These are phyloP conservation scores for Champsocephalus gunnari DNA, from an alignment of 2,797 vertebrate genomes.

Conservation along the genomic window DNA sequence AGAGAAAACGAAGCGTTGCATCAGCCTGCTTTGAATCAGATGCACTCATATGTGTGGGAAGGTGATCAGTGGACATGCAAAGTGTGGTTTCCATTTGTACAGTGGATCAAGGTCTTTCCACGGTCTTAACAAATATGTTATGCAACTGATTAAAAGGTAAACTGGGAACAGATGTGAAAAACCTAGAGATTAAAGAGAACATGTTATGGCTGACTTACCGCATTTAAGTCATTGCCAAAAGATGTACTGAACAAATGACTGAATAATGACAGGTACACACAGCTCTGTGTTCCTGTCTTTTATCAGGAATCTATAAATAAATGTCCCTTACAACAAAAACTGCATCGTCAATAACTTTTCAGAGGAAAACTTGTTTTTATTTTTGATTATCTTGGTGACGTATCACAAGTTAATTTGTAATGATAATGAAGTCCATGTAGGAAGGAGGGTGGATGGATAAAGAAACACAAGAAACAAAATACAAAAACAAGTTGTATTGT, in stretches of 20 bases:
- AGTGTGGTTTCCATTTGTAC: slow-evolving; percentile 15
- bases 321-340: too few species aligned
- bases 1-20: neutral
- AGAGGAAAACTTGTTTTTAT: too few species aligned
- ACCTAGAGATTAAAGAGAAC: neutral
- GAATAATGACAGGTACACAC: neutral
- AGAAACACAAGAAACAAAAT: too few species aligned
- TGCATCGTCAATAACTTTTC: too few species aligned
- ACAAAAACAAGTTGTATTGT: too few species aligned
- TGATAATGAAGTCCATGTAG: too few species aligned
- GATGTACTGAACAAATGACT: neutral
- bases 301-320: too few species aligned
- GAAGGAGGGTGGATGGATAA: too few species aligned
- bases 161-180: slow-evolving; percentile 7
- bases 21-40: slow-evolving; percentile 17
- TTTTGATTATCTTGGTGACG: too few species aligned
- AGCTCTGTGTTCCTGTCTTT: too few species aligned
- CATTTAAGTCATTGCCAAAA: neutral
- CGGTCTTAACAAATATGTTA: neutral
- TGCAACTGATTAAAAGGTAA: neutral
- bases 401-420: too few species aligned
- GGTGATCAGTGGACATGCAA: slow-evolving; percentile 25
- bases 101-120: neutral
- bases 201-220: neutral
- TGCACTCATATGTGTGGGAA: neutral